Evolutionary conservation across 1,140 invertebrate species (phyloP).

Genomic region (Nymphalis io): DNA sequence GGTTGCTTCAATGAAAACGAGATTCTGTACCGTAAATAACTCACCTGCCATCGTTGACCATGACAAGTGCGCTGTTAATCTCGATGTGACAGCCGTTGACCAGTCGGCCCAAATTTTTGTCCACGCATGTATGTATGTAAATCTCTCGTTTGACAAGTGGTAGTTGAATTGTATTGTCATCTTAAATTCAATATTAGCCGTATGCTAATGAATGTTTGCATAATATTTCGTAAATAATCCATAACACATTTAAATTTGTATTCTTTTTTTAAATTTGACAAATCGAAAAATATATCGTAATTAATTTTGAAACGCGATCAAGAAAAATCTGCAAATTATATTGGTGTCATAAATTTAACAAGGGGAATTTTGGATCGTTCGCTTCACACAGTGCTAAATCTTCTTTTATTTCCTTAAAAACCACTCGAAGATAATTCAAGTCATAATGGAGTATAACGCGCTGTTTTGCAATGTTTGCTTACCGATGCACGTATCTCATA

Average conservation of each 20-base stretch:
- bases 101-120: constrained; percentile 40
- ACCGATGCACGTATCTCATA: constrained; percentile 30
- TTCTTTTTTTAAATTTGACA: background rate
- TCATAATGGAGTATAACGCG: constrained; percentile 3
- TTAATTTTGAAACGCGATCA: too few relatives aligned
- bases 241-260: background rate
- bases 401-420: background rate
- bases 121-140: constrained; percentile 41
- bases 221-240: background rate
- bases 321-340: too few relatives aligned
- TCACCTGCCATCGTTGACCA: constrained; percentile 30
- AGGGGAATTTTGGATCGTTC: too few relatives aligned
- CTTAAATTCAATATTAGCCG: constrained; percentile 35
- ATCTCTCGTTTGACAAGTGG: constrained; percentile 46
- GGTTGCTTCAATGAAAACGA: constrained; percentile 33
- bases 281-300: too few relatives aligned
- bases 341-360: too few relatives aligned
- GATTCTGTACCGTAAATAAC: constrained; percentile 32
- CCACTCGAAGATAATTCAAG: background rate
- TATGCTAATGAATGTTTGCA: constrained; percentile 10
- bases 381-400: background rate
- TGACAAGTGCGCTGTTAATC: constrained; percentile 37
- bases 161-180: constrained; percentile 36
- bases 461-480: constrained; percentile 21
- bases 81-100: constrained; percentile 32